A percentile compares a stretch with the other conserved stretches of the same genome.
Conservation (phyloP, 1,140 invertebrate genomes). For the Nebria ingens region DNA sequence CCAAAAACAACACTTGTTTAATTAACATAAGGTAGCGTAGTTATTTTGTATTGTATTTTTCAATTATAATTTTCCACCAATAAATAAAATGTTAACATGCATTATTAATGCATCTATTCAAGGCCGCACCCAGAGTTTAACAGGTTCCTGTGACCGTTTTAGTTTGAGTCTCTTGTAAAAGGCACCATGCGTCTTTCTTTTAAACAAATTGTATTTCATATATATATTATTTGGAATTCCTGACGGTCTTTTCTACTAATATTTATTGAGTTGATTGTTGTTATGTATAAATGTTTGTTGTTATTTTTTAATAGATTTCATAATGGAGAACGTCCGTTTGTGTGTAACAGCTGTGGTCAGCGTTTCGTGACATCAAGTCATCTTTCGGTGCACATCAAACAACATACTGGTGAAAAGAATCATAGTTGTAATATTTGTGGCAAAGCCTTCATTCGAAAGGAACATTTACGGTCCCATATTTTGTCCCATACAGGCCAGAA, state of each 20-base stretch:
- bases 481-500: background rate
- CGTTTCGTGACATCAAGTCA: conserved; percentile 4
- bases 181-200: too few species aligned
- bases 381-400: background rate
- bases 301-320: conserved; percentile 1
- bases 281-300: background rate
- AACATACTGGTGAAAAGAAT: conserved; percentile 67
- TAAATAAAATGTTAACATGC: too few species aligned
- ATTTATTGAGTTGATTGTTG: background rate
- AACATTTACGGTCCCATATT: conserved; percentile 36
- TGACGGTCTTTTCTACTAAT: background rate
- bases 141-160: too few species aligned
- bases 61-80: too few species aligned
- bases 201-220: too few species aligned
- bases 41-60: too few species aligned
- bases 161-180: too few species aligned
- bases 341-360: background rate
- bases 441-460: conserved; percentile 70
- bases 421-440: conserved; percentile 80
- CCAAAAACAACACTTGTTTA: too few species aligned
- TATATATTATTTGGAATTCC: background rate
- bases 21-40: too few species aligned
- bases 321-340: background rate
- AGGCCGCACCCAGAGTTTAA: too few species aligned
- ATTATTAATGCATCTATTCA: too few species aligned